Evolutionary conservation across 1,140 invertebrate species (phyloP), one percentile per base, ranked within the genome.

Genomic region (Scaptomyza graminum): DNA sequence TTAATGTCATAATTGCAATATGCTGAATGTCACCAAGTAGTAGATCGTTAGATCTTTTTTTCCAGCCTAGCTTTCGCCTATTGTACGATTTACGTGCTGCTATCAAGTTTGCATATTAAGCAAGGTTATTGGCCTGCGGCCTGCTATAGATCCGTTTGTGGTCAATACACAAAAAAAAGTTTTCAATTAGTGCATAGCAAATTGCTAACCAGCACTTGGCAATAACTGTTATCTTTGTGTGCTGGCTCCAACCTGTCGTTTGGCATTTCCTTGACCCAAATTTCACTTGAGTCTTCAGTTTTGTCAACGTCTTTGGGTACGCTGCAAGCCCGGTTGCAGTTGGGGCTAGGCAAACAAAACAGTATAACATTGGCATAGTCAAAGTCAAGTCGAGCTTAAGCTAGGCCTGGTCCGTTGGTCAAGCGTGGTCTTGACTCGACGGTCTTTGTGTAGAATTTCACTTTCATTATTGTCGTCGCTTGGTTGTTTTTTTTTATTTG

Each of bases 221-320:
- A 83, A 87, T 88, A 79, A 83, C 71, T 57, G 79, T 82, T 65
- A 78, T 82, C 70, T 63, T 8, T 6, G 25, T 22, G 31, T 39
- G 12, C 28, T 52, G 66, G 28, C 65, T 69, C 54, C 43, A 74
- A 88, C 79, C 79, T 88, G 84, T 72, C 61, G 79, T 78, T 87
- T 88, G 85, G 72, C 79, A 88, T 88, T 88, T 88, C 83, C 83
- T 88, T 88, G 83, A 88, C 83, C 83, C 66, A 83, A 83, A 88
- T 88, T 88, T 88, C 83, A 83, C 83, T 71, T 79, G 68, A 51
- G 31, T 34, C 28, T 57, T 60, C 16, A 56, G 18, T 47, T 34
- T 74, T 74, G 74, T 68, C 74, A 76, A 76, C 60, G 76, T 69
- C 52, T 57, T 57, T 55, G 52, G 37, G 39, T 16, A 41, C 37